These are phyloP conservation scores for Elmis aenea DNA, from an alignment of 2,888 invertebrate species.

Conservation along the genomic window DNA sequence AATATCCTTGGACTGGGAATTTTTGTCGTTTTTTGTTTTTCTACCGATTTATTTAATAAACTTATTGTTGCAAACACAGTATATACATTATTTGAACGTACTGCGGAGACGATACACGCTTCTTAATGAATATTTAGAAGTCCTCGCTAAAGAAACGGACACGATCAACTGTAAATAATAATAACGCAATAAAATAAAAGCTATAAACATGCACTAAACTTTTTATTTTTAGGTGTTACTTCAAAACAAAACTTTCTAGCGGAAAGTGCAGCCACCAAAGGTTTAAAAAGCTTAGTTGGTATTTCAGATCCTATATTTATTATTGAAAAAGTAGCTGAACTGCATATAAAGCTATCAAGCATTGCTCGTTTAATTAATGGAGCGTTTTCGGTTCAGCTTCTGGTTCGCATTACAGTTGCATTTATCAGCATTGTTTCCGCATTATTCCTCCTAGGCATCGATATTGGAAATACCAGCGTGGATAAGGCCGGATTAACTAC, in stretches of 20 bases:
- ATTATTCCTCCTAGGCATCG: conserved; percentile 30
- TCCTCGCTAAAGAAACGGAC: conserved; percentile 21
- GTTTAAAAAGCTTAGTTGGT: too few relatives aligned
- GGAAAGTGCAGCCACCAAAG: too few relatives aligned
- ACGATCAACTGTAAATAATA: conserved; percentile 17
- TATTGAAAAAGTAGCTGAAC: conserved; percentile 30
- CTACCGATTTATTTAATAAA: conserved; percentile 16
- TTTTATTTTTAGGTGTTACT: too few relatives aligned
- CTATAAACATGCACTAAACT: too few relatives aligned
- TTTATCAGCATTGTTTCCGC: conserved; percentile 34
- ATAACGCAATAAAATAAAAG: too few relatives aligned
- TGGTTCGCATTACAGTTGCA: conserved; percentile 31
- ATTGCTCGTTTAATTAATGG: conserved; percentile 31
- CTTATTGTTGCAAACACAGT: conserved; percentile 29
- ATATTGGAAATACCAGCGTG: conserved; percentile 22
- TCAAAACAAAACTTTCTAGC: too few relatives aligned
- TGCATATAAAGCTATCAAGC: conserved; percentile 34
- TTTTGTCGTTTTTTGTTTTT: too few relatives aligned
- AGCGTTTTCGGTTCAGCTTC: conserved; percentile 33
- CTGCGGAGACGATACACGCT: conserved; percentile 25
- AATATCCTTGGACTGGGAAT: too few relatives aligned
- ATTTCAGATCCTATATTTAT: conserved; percentile 28
- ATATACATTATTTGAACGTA: conserved; percentile 27
- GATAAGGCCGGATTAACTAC: conserved; percentile 15
- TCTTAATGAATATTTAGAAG: conserved; percentile 29